A percentile compares a stretch with the other conserved stretches of the same genome.
phyloP scores from a whole-genome alignment of 2,797 vertebrate species.

The Epinephelus awoara region DNA sequence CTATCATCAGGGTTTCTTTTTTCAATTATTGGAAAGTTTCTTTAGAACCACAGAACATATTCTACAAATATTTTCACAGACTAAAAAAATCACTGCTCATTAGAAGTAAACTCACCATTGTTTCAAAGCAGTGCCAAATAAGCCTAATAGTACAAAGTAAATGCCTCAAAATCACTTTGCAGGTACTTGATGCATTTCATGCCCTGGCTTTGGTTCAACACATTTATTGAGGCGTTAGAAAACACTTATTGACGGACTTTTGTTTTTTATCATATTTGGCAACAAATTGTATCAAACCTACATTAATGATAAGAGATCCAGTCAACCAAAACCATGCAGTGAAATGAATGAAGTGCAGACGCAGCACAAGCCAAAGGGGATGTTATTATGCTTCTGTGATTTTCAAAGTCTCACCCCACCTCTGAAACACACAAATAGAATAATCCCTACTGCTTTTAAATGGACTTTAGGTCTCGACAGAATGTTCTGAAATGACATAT shows the following conservation, averaged over 20 bases:
- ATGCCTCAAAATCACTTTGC: not conserved
- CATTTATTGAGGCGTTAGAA: not conserved
- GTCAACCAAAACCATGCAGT: not conserved
- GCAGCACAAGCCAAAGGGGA: slow-evolving; percentile 6
- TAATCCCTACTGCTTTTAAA: slow-evolving; percentile 40
- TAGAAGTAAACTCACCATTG: slow-evolving; percentile 6
- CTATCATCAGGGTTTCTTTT: not conserved
- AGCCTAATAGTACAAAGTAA: not conserved
- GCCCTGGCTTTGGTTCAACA: not conserved
- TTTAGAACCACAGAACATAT: not conserved
- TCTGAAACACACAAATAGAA: slow-evolving; percentile 26
- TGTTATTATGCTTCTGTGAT: slow-evolving; percentile 20
- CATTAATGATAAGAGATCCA: slow-evolving; percentile 11
- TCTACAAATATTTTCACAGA: slow-evolving; percentile 14
- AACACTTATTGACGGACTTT: not conserved
- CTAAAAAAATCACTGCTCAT: not conserved
- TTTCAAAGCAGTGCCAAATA: not conserved
- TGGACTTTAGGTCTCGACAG: slow-evolving; percentile 31
- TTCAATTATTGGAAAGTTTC: not conserved
- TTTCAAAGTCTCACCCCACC: slow-evolving; percentile 7
- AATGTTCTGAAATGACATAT: slow-evolving; percentile 58
- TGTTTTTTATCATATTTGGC: not conserved
- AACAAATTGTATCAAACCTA: not conserved
- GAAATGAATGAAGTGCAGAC: slow-evolving; percentile 4
- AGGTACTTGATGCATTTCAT: not conserved